These are phyloP conservation scores for Nemoura dubitans DNA, from an alignment of 2,888 invertebrate species.

Conservation along the genomic window DNA sequence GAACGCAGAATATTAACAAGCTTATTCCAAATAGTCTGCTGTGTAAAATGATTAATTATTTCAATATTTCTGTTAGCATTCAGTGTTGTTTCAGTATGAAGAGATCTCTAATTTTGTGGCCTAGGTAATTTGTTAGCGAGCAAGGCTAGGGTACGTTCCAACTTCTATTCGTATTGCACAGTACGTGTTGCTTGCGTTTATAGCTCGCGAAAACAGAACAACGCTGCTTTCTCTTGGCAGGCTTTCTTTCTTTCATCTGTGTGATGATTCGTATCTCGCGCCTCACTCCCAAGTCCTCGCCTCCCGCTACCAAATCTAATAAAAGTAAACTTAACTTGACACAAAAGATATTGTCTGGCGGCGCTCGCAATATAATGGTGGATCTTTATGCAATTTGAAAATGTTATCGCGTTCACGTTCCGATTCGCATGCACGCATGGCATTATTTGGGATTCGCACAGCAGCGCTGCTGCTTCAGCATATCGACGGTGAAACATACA, in stretches of 20 bases:
- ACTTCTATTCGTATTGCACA: not conserved
- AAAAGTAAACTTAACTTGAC: not conserved
- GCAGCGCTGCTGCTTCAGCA: no score
- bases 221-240: not conserved
- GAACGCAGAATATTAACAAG: not conserved
- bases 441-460: no score
- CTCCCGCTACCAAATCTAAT: not conserved
- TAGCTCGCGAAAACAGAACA: not conserved
- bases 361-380: not conserved
- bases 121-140: not conserved
- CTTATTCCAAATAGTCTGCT: not conserved
- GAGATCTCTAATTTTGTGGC: conserved; percentile 7
- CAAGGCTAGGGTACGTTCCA: not conserved
- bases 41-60: not conserved
- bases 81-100: not conserved
- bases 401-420: not conserved
- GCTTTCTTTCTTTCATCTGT: not conserved
- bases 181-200: not conserved
- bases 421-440: no score
- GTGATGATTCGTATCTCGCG: not conserved
- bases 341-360: not conserved
- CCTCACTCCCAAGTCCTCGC: not conserved
- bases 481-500: no score
- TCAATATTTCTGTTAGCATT: not conserved
- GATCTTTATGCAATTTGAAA: not conserved